Evolutionary conservation across 2,888 invertebrate species (phyloP).

Genomic region (Stenurella melanura): DNA sequence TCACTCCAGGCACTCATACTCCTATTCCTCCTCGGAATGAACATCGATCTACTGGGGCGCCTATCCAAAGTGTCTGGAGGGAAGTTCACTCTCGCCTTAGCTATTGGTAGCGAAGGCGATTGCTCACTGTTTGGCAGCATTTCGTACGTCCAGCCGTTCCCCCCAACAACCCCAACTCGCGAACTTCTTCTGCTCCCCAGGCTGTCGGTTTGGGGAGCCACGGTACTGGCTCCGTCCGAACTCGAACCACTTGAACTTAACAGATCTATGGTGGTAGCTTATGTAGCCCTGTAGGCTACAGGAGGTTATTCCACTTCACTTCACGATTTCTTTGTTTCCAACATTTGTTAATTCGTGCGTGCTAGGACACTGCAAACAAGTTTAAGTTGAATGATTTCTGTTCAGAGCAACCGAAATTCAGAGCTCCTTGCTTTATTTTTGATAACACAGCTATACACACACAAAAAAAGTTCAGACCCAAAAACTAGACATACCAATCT

Average conservation of each 20-base stretch:
- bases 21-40: slow-evolving; percentile 74
- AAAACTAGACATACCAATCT: too few species aligned
- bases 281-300: slow-evolving; percentile 14
- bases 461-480: too few species aligned
- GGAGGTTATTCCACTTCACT: neutral
- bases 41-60: slow-evolving; percentile 72
- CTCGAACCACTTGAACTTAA: slow-evolving; percentile 33
- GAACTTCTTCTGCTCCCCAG: slow-evolving; percentile 64
- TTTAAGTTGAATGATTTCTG: neutral
- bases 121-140: slow-evolving; percentile 71
- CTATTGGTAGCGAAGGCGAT: slow-evolving; percentile 60
- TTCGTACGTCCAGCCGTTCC: slow-evolving; percentile 72
- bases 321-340: neutral
- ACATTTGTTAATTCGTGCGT: neutral
- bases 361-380: neutral
- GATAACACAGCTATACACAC: too few species aligned
- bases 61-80: slow-evolving; percentile 76
- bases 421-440: too few species aligned
- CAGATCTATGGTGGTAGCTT: slow-evolving; percentile 34
- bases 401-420: too few species aligned
- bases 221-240: slow-evolving; percentile 53
- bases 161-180: slow-evolving; percentile 54
- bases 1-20: slow-evolving; percentile 94
- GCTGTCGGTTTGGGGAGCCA: slow-evolving; percentile 57
- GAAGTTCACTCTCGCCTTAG: slow-evolving; percentile 81